A percentile compares a stretch with the other conserved stretches of the same genome.
phyloP scores from a whole-genome alignment of 2,113 vertebrate genomes.

The Cathartes aura region DNA sequence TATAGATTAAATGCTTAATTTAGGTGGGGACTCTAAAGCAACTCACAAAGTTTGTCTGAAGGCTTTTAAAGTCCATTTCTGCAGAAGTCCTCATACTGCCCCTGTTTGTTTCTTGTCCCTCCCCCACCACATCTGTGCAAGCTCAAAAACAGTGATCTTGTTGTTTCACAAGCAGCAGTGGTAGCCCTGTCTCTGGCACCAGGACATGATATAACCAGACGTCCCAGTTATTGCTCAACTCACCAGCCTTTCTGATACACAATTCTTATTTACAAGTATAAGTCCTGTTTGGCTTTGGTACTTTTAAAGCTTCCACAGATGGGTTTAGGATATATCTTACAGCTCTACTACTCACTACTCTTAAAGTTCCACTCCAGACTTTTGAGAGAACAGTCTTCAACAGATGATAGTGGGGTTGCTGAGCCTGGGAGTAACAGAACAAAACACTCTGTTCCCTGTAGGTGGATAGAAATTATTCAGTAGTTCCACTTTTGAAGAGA shows the following conservation, averaged over 20 bases:
- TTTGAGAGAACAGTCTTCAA: not conserved
- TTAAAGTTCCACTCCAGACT: not conserved
- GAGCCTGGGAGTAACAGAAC: not conserved
- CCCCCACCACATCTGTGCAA: rapidly evolving
- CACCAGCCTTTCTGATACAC: rapidly evolving
- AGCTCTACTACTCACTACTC: not conserved
- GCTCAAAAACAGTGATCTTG: not conserved
- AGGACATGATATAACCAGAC: not conserved
- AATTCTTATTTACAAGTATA: rapidly evolving
- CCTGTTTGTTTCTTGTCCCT: not conserved
- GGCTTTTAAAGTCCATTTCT: not conserved
- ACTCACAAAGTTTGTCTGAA: not conserved
- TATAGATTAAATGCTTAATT: not conserved
- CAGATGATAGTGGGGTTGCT: not conserved
- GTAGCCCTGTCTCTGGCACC: not conserved
- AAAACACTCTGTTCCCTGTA: not conserved
- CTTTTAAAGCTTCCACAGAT: not conserved
- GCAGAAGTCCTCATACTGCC: not conserved
- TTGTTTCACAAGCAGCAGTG: not conserved
- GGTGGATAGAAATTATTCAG: not conserved
- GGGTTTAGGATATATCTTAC: rapidly evolving
- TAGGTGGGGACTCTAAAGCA: not conserved
- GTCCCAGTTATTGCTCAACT: not conserved
- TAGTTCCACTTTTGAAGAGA: not conserved
- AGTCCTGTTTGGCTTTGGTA: not conserved